Conservation (phyloP, 2,797 vertebrate genomes). For the Scleropages formosus region DNA sequence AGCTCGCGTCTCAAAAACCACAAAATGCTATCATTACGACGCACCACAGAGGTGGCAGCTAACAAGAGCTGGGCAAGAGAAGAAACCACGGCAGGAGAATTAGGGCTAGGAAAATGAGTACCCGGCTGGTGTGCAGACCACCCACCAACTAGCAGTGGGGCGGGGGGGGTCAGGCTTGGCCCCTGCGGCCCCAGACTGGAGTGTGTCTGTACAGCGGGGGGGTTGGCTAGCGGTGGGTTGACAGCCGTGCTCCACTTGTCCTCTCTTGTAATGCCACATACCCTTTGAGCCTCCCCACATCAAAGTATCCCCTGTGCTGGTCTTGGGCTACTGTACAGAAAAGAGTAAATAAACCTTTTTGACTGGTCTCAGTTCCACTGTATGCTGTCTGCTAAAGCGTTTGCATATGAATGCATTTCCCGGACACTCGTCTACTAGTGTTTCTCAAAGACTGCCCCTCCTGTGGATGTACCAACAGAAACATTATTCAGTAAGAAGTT, state of each 20-base stretch:
- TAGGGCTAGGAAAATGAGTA: conserved; percentile 64
- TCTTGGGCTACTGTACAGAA: conserved; percentile 30
- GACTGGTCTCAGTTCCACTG: conserved; percentile 25
- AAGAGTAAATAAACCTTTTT: conserved; percentile 33
- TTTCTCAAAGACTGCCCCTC: background rate
- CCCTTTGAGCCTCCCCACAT: conserved; percentile 10
- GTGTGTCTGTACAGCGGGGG: background rate
- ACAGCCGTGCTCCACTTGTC: conserved; percentile 13
- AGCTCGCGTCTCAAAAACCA: conserved; percentile 33
- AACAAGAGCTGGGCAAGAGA: conserved; percentile 56
- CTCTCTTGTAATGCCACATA: background rate
- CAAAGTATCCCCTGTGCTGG: conserved; percentile 16
- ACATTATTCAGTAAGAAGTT: conserved; percentile 10
- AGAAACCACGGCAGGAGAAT: conserved; percentile 70
- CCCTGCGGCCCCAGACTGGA: background rate
- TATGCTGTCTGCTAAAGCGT: conserved; percentile 25
- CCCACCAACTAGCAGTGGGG: conserved; percentile 55
- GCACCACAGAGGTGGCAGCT: conserved; percentile 64
- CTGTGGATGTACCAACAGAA: conserved; percentile 5
- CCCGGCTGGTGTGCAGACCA: conserved; percentile 58
- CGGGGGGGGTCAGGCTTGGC: conserved; percentile 40
- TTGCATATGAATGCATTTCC: conserved; percentile 3
- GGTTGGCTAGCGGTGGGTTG: conserved; percentile 13
- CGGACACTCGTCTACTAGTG: background rate
- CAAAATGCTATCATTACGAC: conserved; percentile 66